phyloP scores from a whole-genome alignment of 2,113 vertebrate genomes.

The Gasterosteus nipponicus region DNA sequence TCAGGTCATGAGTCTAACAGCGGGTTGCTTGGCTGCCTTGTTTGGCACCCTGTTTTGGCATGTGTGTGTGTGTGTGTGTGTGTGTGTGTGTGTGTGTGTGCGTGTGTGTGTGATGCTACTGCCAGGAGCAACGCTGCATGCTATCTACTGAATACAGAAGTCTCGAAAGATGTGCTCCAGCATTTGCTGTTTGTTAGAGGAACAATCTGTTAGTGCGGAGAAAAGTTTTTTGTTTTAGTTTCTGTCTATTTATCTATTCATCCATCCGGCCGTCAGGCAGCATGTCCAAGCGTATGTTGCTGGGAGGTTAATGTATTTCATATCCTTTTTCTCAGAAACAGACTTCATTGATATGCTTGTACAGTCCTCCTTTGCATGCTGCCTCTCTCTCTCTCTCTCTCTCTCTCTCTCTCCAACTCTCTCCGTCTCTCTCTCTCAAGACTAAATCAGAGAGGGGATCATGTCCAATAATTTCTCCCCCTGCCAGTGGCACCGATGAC shows the following conservation, averaged over 20 bases:
- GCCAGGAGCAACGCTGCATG: conserved; percentile 27
- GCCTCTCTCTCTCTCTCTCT: conserved; percentile 16
- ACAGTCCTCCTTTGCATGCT: conserved; percentile 5
- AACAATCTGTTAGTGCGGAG: conserved; percentile 3
- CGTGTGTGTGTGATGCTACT: neutral
- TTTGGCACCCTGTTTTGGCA: conserved; percentile 37
- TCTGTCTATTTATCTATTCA: neutral
- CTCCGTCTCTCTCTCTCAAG: conserved; percentile 19
- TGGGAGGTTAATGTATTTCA: conserved; percentile 2
- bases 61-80: conserved; percentile 14
- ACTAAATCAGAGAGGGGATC: conserved; percentile 55
- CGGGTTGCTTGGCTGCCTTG: conserved; percentile 38
- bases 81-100: neutral
- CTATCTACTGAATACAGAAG: conserved; percentile 52
- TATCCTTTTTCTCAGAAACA: neutral
- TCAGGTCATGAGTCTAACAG: conserved; percentile 64
- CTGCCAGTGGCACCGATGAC: conserved; percentile 58
- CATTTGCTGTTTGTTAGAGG: neutral
- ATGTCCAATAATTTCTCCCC: conserved; percentile 64
- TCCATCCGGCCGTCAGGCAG: conserved; percentile 1
- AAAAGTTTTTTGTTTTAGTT: neutral
- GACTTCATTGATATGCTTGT: neutral
- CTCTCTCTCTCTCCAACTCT: neutral
- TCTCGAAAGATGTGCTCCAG: conserved; percentile 12
- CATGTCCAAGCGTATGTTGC: conserved; percentile 3